Base-by-base conservation (phyloP, 2,113 vertebrate species). In the Mesitornis unicolor region DNA sequence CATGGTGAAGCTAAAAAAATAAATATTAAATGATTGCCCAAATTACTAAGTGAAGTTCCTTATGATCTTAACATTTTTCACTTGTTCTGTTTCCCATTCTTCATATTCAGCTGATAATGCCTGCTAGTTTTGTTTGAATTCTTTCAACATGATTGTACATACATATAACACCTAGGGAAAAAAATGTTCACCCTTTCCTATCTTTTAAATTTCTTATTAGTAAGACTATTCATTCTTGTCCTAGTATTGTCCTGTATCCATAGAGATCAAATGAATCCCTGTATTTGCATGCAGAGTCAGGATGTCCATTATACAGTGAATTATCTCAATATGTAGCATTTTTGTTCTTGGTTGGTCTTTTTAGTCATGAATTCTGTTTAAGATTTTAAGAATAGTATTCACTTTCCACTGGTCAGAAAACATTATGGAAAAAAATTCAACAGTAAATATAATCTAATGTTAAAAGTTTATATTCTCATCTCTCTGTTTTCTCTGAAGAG, bases 151-250 rank as follows among this genome's bases (percentile, higher is more conserved):
- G 21, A 51, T 78, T 78, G 35, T 65, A 73, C 4, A 35, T 16
- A 5, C 8, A 15, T 24, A 17, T 14, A 48, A 48, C 24, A 54
- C 3, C 0, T 1, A 13, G 2, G 16, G 0, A 24, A n/a, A 33
- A 11, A 38, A 57, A 38, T 29, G 3, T 17, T 50, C 6, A 60
- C 1, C 7, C 7, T 56, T 77, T 82, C 13, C 19, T 61, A 24
- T 31, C 2, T 13, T 38, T 8, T 1, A 21, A 43, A 48, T 22
- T 65, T 54, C 5, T 18, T 71, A 24, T 65, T 43, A 76, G 15
- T 26, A 70, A 76, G 38, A 33, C 40, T 77, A 45, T 33, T 82
- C 6, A 43, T 71, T 76, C 13, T 29, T 81, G 17, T 67, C 20
- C 45, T 77, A 20, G 4, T 56, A 33, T 40, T 71, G 13, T 24